Evolutionary conservation across 2,888 invertebrate genomes (phyloP).

Genomic region (Sipha maydis): DNA sequence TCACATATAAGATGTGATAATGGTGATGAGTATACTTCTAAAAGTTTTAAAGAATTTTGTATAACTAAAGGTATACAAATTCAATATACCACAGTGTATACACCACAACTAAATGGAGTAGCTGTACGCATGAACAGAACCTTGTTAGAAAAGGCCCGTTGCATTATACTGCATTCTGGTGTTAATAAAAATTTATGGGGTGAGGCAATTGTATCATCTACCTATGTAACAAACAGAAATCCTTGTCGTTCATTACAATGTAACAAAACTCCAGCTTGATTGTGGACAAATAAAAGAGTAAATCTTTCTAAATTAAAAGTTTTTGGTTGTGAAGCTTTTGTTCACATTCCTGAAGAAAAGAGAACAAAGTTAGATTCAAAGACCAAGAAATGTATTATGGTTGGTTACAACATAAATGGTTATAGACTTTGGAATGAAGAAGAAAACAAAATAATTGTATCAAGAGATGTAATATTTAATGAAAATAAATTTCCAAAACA

Average conservation of each 20-base stretch:
- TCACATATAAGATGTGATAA: background rate
- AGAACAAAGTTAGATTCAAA: constrained; percentile 19
- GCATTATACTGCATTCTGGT: too few relatives aligned
- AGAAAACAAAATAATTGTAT: background rate
- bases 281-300: constrained; percentile 10
- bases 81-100: background rate
- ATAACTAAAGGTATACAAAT: background rate
- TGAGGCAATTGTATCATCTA: background rate
- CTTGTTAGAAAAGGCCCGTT: too few relatives aligned
- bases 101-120: background rate
- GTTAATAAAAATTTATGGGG: background rate
- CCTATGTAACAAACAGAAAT: background rate
- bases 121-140: too few relatives aligned
- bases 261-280: background rate
- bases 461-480: constrained; percentile 26
- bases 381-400: constrained; percentile 31
- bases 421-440: background rate
- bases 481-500: background rate
- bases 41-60: background rate
- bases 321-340: constrained; percentile 19
- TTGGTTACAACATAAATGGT: constrained; percentile 28
- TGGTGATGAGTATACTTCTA: background rate
- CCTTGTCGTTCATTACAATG: constrained; percentile 7
- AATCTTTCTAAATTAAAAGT: constrained; percentile 8
- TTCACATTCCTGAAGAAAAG: constrained; percentile 20